Conservation (phyloP, 2,888 invertebrate species). For the Creontiades dilutus region DNA sequence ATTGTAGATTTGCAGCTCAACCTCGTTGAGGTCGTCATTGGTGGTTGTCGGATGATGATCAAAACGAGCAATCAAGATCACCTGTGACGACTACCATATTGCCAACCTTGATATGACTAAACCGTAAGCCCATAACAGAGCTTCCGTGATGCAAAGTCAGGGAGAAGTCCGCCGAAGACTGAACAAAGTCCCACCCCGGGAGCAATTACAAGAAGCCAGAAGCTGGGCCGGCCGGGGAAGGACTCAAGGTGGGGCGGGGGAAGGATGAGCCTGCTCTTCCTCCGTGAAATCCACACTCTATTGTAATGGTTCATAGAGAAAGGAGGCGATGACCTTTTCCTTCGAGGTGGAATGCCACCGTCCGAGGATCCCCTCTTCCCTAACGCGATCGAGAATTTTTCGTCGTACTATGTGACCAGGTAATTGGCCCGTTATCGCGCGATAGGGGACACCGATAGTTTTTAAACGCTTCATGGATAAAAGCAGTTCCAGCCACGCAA, state of each 20-base stretch:
- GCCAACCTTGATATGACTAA: too few relatives aligned
- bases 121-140: too few relatives aligned
- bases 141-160: not conserved
- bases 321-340: conserved; percentile 65
- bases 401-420: not conserved
- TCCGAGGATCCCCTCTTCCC: not conserved
- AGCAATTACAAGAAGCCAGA: conserved; percentile 54
- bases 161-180: not conserved
- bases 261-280: conserved; percentile 35
- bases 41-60: too few relatives aligned
- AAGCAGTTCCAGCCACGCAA: too few relatives aligned
- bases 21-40: too few relatives aligned
- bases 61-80: too few relatives aligned
- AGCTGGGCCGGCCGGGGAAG: not conserved
- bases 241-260: not conserved
- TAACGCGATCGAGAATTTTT: conserved; percentile 38
- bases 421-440: not conserved
- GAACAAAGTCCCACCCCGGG: not conserved
- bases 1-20: too few relatives aligned
- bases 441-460: not conserved
- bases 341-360: conserved; percentile 60
- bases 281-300: conserved; percentile 68
- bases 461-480: too few relatives aligned
- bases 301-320: conserved; percentile 68
- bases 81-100: too few relatives aligned